These are phyloP conservation scores for Caenorhabditis sp. DNA, from an alignment of 2,888 invertebrate species.

Conservation along the genomic window DNA sequence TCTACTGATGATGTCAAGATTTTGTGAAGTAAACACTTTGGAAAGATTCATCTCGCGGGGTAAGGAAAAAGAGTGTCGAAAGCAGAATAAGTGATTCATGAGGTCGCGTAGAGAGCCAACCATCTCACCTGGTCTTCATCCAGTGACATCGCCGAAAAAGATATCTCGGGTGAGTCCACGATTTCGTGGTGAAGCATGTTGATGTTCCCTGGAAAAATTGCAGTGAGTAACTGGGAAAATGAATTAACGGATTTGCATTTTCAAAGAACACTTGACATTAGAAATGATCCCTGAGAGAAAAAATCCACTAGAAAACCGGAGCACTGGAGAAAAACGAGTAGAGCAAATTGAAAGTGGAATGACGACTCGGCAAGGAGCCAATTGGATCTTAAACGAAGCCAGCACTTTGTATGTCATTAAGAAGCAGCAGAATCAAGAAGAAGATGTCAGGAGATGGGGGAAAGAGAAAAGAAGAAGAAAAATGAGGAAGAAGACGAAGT, in stretches of 20 bases:
- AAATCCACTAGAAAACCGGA: neutral
- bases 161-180: constrained; percentile 17
- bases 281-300: neutral
- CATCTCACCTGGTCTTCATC: constrained; percentile 47
- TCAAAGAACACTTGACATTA: neutral
- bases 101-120: constrained; percentile 11
- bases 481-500: constrained; percentile 16
- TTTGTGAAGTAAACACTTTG: neutral
- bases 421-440: constrained; percentile 29
- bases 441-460: no score
- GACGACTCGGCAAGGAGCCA: constrained; percentile 10
- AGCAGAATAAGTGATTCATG: constrained; percentile 34
- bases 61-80: neutral
- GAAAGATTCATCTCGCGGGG: neutral
- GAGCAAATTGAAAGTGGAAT: neutral
- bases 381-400: constrained; percentile 31
- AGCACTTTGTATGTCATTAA: constrained; percentile 53
- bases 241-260: neutral
- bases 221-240: neutral
- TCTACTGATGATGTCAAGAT: constrained; percentile 20
- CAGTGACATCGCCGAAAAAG: constrained; percentile 21
- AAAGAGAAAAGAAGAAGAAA: neutral
- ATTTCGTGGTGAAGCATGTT: constrained; percentile 23
- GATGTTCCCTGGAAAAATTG: neutral
- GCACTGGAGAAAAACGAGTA: neutral